Evolutionary conservation across 2,888 invertebrate species (phyloP).

Genomic region (Drosophila gaucha): DNA sequence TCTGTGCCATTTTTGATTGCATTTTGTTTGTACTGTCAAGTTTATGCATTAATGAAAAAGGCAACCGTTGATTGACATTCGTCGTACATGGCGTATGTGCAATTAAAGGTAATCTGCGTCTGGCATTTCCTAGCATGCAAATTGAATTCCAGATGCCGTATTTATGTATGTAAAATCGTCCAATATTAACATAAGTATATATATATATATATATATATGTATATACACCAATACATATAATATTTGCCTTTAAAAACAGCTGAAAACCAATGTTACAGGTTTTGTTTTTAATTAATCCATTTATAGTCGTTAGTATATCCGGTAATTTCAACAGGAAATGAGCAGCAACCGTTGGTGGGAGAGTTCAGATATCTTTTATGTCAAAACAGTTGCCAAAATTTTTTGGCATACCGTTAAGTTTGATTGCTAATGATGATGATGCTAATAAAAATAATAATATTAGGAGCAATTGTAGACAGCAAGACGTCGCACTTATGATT

Average conservation of each 20-base stretch:
- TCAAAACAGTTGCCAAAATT: slow-evolving; percentile 40
- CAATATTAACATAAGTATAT: background rate
- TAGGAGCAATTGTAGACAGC: slow-evolving; percentile 37
- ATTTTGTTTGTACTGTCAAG: slow-evolving; percentile 32
- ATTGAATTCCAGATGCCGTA: slow-evolving; percentile 40
- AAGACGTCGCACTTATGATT: slow-evolving; percentile 32
- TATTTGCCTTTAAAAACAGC: slow-evolving; percentile 2
- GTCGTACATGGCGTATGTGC: slow-evolving; percentile 73
- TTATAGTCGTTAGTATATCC: slow-evolving; percentile 69
- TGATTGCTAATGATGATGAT: slow-evolving; percentile 48
- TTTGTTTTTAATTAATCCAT: slow-evolving; percentile 73
- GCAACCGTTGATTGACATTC: slow-evolving; percentile 64
- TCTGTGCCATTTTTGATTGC: slow-evolving; percentile 39
- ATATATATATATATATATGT: background rate
- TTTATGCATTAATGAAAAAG: slow-evolving; percentile 54
- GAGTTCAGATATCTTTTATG: slow-evolving; percentile 31
- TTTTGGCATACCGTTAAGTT: slow-evolving; percentile 46
- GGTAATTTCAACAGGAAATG: slow-evolving; percentile 67
- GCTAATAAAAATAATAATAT: slow-evolving; percentile 34
- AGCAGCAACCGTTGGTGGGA: slow-evolving; percentile 28
- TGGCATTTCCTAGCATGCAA: slow-evolving; percentile 66
- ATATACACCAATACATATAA: background rate
- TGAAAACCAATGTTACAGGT: slow-evolving; percentile 31
- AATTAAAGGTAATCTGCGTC: slow-evolving; percentile 65
- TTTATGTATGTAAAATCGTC: slow-evolving; percentile 2